Base-by-base conservation (phyloP, 2,888 invertebrate species). In the Stenoptilia bipunctidactyla region DNA sequence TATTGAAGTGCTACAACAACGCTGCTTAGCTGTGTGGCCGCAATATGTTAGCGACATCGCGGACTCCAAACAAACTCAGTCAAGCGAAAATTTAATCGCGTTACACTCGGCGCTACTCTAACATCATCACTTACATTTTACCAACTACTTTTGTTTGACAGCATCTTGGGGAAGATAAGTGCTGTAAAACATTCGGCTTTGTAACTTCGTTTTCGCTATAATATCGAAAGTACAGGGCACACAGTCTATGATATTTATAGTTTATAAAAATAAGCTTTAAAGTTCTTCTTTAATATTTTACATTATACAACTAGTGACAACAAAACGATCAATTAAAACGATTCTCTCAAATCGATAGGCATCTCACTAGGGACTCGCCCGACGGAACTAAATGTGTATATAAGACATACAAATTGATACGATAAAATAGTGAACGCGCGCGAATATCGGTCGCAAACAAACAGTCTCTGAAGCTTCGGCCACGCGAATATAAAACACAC, bases 201-300 rank as follows among this genome's bases (percentile, higher is more conserved):
- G 13, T 30, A 34, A n/a, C n/a, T n/a, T 54, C 30, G 10, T 30
- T n/a, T n/a, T n/a, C 10, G 30, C 12, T 30, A 9, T n/a, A 9
- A 30, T 30, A 9, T 30, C 30, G 9, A 30, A 3, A 3, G 12
- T 12, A 30, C 30, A 8, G 30, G 2, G 30, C n/a, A n/a, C n/a
- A 2, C 30, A 8, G 30, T 30, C 6, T 20, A 30, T n/a, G 9
- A 6, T 10, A 3, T 58, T 79, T 74, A n/a, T n/a, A n/a, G 66
- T 80, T 80, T 83, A 83, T 71, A 83, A 83, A 83, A 83, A 83
- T 83, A 83, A 82, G 82, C 82, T 74, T 75, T 79, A 70, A 75
- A 69, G 73, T 80, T 76, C 73, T 62, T 63, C 76, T 76, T 69
- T 74, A 67, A 75, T 74, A 76, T 61, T 74, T 77, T 76, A 73